These are phyloP conservation scores for Rostratula benghalensis DNA, from an alignment of 2,113 vertebrate species.

Conservation along the genomic window DNA sequence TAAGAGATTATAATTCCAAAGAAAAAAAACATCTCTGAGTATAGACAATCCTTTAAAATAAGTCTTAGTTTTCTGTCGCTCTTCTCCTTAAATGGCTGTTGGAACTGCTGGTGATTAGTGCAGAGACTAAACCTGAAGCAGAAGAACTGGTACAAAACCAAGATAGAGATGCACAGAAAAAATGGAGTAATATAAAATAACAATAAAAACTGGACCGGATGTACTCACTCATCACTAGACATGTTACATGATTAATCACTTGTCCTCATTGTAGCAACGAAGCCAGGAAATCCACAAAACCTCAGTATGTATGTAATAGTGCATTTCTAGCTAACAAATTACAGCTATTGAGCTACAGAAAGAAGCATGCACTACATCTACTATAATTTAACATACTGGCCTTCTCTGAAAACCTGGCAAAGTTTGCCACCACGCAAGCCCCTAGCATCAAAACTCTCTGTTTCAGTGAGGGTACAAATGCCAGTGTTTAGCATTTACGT, in stretches of 20 bases:
- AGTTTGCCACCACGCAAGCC: background rate
- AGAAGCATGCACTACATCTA: constrained; percentile 46
- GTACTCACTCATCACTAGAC: constrained; percentile 33
- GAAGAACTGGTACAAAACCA: background rate
- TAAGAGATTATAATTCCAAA: background rate
- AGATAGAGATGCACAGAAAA: background rate
- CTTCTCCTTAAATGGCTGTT: background rate
- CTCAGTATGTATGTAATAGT: constrained; percentile 56
- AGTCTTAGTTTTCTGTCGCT: background rate
- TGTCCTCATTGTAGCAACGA: constrained; percentile 50
- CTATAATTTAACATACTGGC: constrained; percentile 42
- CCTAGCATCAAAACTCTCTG: background rate
- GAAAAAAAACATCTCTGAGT: background rate
- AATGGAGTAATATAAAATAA: background rate
- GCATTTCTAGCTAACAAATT: constrained; percentile 65
- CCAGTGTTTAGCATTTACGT: background rate
- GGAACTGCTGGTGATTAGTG: background rate
- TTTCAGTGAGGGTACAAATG: background rate
- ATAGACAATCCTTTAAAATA: background rate
- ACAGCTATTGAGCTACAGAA: constrained; percentile 56
- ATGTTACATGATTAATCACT: constrained; percentile 63
- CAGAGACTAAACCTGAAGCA: background rate
- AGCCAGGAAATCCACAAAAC: constrained; percentile 70
- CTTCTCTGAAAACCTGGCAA: constrained; percentile 39
- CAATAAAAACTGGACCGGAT: constrained; percentile 29